Base-by-base conservation (phyloP, 2,797 vertebrate species). In the Acipenser oxyrinchus region DNA sequence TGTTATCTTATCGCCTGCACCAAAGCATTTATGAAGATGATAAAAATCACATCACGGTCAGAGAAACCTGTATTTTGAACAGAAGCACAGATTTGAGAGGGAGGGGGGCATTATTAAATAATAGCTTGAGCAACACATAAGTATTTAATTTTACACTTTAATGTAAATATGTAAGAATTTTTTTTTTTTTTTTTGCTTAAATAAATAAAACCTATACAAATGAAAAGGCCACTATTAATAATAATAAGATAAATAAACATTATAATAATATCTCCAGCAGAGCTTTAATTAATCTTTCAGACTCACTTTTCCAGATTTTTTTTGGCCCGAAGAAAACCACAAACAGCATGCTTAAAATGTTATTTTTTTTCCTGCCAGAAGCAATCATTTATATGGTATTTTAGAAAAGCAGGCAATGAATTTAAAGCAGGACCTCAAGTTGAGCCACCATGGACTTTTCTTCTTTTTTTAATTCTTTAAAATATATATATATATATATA, bases 1-100 rank as follows among this genome's bases (percentile, higher is more conserved):
- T 78, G 78, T 87, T 88, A 89, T 91, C 89, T 90, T 88, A 88
- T 90, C 86, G 68, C 63, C 74, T 6, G 75, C 77, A 78, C 79
- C 79, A 74, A 79, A 83, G 81, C 67, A 72, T 76, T 82, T 84
- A 82, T 80, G 66, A 65, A 6, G 72, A 73, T 62, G 83, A 87
- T 86, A 83, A 89, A 83, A 58, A 58, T 58, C 15, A 58, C 15
- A 58, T 58, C 55, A 58, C 55, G 55, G 10, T 58, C 10, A 58
- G 15, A 58, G 12, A 58, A n/a, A 58, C 10, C 12, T 58, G 55
- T 13, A 37, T 37, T 13, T 58, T 58, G 55, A 11, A 58, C 37
- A 71, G 71, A 76, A 76, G 71, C 68, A 6, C 69, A 58, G 15
- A n/a, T 11, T 13, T 58, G 12, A 13, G 10, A 11, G 12, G 55